Conservation (phyloP, 2,113 vertebrate species). For the Tonatia bakeri region DNA sequence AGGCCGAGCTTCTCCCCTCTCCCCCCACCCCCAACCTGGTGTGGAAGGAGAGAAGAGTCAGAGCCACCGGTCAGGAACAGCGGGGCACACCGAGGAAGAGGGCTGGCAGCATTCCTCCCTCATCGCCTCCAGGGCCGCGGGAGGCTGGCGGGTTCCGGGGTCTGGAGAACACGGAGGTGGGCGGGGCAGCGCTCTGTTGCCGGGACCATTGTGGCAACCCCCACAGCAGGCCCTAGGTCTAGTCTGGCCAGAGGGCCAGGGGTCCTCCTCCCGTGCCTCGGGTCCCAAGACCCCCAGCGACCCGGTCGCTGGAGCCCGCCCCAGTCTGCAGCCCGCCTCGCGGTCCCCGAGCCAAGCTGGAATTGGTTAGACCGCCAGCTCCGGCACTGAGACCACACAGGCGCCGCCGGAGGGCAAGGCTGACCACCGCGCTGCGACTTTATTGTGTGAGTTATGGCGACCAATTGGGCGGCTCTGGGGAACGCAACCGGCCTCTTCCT, state of each 20-base stretch:
- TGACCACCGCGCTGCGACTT: slow-evolving; percentile 81
- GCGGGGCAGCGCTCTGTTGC: neutral
- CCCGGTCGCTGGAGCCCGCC: neutral
- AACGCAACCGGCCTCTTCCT: slow-evolving; percentile 66
- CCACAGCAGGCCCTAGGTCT: neutral
- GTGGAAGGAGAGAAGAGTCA: neutral
- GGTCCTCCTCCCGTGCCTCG: neutral
- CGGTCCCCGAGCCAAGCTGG: slow-evolving; percentile 74
- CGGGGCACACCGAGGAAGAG: neutral
- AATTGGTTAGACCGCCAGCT: slow-evolving; percentile 77
- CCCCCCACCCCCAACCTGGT: neutral
- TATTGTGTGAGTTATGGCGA: slow-evolving; percentile 85
- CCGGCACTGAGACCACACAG: slow-evolving; percentile 81
- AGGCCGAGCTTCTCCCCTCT: neutral
- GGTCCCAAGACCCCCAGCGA: neutral
- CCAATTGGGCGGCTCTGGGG: slow-evolving; percentile 78
- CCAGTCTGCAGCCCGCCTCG: neutral
- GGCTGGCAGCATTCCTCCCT: neutral
- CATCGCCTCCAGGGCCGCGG: neutral
- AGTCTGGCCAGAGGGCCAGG: neutral
- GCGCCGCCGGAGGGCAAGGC: slow-evolving; percentile 82
- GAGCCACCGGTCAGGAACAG: neutral
- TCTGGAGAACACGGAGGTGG: neutral
- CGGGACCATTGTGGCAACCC: neutral
- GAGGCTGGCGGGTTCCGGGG: neutral